These are phyloP conservation scores for Teleogryllus oceanicus DNA, from an alignment of 2,888 invertebrate genomes.

Conservation along the genomic window DNA sequence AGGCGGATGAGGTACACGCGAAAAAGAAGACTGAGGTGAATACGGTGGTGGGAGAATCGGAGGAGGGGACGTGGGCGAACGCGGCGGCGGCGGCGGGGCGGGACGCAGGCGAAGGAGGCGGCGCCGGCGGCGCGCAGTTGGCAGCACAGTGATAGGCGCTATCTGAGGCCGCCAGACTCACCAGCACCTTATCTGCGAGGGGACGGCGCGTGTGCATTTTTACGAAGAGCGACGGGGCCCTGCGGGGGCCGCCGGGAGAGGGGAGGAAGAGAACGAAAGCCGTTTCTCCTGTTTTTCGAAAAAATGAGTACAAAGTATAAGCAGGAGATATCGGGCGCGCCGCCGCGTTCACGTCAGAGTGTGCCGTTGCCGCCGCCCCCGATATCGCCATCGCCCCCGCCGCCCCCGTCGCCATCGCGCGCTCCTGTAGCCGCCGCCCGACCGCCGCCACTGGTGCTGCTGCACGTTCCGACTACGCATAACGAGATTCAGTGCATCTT, in stretches of 20 bases:
- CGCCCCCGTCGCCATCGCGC: background rate
- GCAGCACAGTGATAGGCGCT: background rate
- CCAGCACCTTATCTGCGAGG: background rate
- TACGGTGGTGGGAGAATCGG: too few relatives aligned
- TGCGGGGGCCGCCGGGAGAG: background rate
- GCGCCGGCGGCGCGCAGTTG: background rate
- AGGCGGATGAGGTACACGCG: too few relatives aligned
- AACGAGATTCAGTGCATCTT: slow-evolving; percentile 18
- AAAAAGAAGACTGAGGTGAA: too few relatives aligned
- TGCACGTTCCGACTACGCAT: background rate
- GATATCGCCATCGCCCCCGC: background rate
- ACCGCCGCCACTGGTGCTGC: background rate
- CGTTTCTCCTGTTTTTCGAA: background rate
- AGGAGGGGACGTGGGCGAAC: too few relatives aligned
- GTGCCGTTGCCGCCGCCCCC: background rate
- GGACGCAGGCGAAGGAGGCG: background rate
- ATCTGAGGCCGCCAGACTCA: background rate
- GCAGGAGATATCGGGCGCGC: background rate
- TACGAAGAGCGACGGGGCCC: background rate
- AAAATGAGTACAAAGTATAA: slow-evolving; percentile 1
- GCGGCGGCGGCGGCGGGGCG: background rate
- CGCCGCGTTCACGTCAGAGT: background rate
- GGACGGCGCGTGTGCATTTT: background rate
- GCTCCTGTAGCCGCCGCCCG: background rate
- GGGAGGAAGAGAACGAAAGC: background rate